phyloP scores from a whole-genome alignment of 2,797 vertebrate genomes.

The Anableps anableps region DNA sequence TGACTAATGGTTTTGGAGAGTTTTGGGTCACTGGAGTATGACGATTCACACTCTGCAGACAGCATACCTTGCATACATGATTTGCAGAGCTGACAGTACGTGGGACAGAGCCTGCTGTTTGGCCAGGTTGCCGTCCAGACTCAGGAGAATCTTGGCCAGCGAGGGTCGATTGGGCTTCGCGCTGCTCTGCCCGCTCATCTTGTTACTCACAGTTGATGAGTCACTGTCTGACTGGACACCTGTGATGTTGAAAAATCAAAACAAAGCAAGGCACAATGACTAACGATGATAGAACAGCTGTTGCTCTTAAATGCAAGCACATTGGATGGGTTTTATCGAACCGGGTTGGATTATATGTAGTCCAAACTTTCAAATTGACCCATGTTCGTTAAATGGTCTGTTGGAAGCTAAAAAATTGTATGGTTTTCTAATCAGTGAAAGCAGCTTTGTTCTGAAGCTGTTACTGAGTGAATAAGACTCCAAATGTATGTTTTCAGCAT shows the following conservation, averaged over 20 bases:
- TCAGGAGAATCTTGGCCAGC: constrained; percentile 95
- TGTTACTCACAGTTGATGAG: constrained; percentile 89
- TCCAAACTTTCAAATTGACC: neutral
- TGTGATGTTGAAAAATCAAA: constrained; percentile 52
- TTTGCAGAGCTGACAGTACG: constrained; percentile 92
- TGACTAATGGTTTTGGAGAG: neutral
- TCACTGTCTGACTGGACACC: constrained; percentile 96
- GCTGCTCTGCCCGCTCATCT: constrained; percentile 88
- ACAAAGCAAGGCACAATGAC: constrained; percentile 16
- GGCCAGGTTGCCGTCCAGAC: constrained; percentile 92
- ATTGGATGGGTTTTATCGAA: neutral
- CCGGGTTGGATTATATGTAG: neutral
- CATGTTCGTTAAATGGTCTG: neutral
- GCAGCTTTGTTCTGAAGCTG: neutral
- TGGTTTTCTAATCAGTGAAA: neutral
- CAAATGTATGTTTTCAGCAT: neutral
- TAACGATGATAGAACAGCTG: neutral
- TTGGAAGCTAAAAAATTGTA: neutral
- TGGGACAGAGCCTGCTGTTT: constrained; percentile 97
- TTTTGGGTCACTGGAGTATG: neutral
- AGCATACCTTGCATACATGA: constrained; percentile 95
- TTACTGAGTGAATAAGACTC: neutral
- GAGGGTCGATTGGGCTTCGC: constrained; percentile 92
- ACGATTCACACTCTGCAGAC: neutral
- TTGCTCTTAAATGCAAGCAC: neutral